Conservation (phyloP, 2,888 invertebrate species). For the Volucella zonaria region DNA sequence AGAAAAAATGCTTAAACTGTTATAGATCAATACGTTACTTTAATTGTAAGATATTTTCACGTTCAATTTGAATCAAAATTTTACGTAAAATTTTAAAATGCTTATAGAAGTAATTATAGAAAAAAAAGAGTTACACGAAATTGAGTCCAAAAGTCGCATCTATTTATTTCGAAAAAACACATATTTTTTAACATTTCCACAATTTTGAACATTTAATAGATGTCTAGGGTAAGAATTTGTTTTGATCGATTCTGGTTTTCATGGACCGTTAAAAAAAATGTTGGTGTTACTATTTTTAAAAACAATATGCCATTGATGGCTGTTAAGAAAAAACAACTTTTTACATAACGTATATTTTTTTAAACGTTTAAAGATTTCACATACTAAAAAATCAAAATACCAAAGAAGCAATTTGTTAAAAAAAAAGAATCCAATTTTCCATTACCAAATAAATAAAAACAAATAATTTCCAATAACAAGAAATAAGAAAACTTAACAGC, state of each 20-base stretch:
- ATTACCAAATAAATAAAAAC: slow-evolving; percentile 41
- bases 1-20: too few species aligned
- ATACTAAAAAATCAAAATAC: slow-evolving; percentile 1
- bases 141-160: too few species aligned
- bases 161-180: too few species aligned
- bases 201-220: too few species aligned
- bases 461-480: slow-evolving; percentile 17
- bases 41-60: background rate
- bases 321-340: too few species aligned
- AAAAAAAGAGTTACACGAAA: too few species aligned
- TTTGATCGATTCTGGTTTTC: too few species aligned
- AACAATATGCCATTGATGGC: too few species aligned
- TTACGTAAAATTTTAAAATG: background rate
- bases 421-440: slow-evolving; percentile 16
- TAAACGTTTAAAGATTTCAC: background rate
- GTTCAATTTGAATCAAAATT: background rate
- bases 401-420: slow-evolving; percentile 41
- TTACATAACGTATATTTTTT: background rate
- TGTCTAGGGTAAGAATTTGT: too few species aligned
- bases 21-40: background rate
- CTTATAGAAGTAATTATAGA: background rate
- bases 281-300: too few species aligned
- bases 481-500: slow-evolving; percentile 8
- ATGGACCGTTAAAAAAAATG: too few species aligned
- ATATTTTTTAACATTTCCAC: too few species aligned